Conservation (phyloP, 2,797 vertebrate species). For the Clarias platycephalus region DNA sequence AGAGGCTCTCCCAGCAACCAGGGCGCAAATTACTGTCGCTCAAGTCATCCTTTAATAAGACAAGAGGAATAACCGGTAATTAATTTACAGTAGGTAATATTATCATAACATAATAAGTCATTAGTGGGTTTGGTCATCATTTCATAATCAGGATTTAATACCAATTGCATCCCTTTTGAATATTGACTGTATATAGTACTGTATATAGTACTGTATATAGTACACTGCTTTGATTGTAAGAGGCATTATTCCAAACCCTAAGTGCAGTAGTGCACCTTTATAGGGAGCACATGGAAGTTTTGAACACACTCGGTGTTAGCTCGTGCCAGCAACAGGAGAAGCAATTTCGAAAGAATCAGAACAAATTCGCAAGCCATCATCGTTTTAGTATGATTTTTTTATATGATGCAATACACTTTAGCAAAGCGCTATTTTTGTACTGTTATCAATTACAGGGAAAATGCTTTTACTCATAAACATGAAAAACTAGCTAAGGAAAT, state of each 20-base stretch:
- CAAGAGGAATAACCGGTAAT: background rate
- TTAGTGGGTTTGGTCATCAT: background rate
- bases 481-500: background rate
- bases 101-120: background rate
- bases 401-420: background rate
- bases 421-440: background rate
- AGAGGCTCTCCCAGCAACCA: conserved; percentile 32
- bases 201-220: background rate
- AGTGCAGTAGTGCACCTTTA: background rate
- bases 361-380: background rate
- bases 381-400: background rate
- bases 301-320: background rate
- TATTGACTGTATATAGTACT: background rate
- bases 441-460: background rate
- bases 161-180: background rate
- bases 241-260: background rate
- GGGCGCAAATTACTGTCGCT: background rate
- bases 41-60: conserved; percentile 9
- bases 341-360: background rate
- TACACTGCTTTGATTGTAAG: background rate
- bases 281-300: background rate
- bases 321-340: background rate
- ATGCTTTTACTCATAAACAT: background rate
- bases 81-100: background rate
- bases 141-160: background rate